Evolutionary conservation across 2,113 vertebrate genomes (phyloP).

Genomic region (Entelurus aequoreus): DNA sequence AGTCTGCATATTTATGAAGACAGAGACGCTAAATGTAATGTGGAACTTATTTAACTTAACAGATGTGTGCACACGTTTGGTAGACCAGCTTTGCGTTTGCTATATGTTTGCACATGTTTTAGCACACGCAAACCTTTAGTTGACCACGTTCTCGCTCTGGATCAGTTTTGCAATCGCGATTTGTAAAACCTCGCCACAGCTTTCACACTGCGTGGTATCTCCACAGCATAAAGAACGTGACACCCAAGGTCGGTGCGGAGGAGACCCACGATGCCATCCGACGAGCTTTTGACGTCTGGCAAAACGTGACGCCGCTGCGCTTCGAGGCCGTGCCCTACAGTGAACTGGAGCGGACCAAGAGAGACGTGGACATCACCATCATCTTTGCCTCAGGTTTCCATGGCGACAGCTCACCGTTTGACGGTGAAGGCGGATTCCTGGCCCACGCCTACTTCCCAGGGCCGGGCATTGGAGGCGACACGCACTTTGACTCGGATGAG

Average conservation of each 20-base stretch:
- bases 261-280: conserved; percentile 96
- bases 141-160: too few relatives aligned
- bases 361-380: conserved; percentile 98
- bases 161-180: too few relatives aligned
- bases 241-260: conserved; percentile 93
- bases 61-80: too few relatives aligned
- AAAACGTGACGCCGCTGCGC: conserved; percentile 94
- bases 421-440: conserved; percentile 96
- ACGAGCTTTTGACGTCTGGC: conserved; percentile 98
- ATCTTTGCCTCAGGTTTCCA: conserved; percentile 99
- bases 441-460: conserved; percentile 98
- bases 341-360: conserved; percentile 90
- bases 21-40: too few relatives aligned
- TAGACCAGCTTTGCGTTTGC: too few relatives aligned
- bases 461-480: conserved; percentile 96
- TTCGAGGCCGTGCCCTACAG: conserved; percentile 96
- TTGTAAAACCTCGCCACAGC: background rate
- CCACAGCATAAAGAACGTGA: conserved; percentile 96
- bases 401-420: conserved; percentile 97
- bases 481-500: conserved; percentile 98
- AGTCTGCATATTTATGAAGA: too few relatives aligned
- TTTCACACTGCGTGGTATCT: conserved; percentile 11
- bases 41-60: too few relatives aligned
- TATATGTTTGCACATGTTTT: too few relatives aligned
- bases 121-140: too few relatives aligned